phyloP scores from a whole-genome alignment of 2,888 invertebrate genomes.

The Taphrorychus bicolor region DNA sequence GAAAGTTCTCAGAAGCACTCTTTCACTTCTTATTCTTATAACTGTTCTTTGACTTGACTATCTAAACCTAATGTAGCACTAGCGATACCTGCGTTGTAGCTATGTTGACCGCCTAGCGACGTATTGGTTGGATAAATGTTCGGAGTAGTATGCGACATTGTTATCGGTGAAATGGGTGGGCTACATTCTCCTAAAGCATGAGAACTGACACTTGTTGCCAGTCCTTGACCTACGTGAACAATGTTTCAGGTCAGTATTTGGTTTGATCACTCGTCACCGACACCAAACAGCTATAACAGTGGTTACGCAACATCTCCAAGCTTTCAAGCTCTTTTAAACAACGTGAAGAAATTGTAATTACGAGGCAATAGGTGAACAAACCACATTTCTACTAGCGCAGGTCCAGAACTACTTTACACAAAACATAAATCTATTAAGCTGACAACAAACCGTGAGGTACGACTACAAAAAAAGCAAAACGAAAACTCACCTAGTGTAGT shows the following conservation, averaged over 20 bases:
- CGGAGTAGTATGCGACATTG: conserved; percentile 61
- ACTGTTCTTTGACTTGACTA: too few relatives aligned
- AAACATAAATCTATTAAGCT: not conserved
- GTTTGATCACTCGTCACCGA: not conserved
- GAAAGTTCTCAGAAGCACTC: too few relatives aligned
- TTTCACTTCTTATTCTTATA: too few relatives aligned
- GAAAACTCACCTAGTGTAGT: conserved; percentile 68
- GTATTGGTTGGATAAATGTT: conserved; percentile 64
- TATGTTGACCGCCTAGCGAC: conserved; percentile 55
- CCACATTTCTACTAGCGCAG: not conserved
- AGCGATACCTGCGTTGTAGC: conserved; percentile 35
- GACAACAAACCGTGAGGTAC: not conserved
- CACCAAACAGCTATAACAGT: conserved; percentile 13
- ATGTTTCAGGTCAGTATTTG: conserved; percentile 16
- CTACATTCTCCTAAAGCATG: conserved; percentile 73
- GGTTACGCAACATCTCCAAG: not conserved
- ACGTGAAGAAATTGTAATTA: not conserved
- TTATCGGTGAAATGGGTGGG: conserved; percentile 63
- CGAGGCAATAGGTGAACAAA: not conserved
- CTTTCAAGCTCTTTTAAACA: not conserved
- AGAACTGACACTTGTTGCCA: conserved; percentile 73
- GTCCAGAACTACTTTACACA: not conserved
- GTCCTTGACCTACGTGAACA: conserved; percentile 58
- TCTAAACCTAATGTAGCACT: not conserved
- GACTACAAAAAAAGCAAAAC: conserved; percentile 3